phyloP scores from a whole-genome alignment of 2,888 invertebrate species.

The Halocaridina rubra region DNA sequence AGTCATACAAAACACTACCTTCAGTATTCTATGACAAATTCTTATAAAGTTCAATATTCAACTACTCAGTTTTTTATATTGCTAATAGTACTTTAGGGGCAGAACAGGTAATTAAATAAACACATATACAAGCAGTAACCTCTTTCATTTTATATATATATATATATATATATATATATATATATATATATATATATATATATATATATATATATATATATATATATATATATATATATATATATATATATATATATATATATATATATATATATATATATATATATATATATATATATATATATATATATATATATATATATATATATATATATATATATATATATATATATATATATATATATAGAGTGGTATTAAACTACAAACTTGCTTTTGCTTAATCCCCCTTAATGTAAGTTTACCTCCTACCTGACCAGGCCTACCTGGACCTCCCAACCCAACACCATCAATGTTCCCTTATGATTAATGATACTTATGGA shows the following conservation, averaged over 20 bases:
- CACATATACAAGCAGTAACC: too few species aligned
- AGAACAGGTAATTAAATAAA: too few species aligned
- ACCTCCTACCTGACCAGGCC: constrained; percentile 30
- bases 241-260: not conserved
- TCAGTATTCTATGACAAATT: too few species aligned
- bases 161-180: constrained; percentile 7
- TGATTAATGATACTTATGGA: constrained; percentile 49
- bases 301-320: not conserved
- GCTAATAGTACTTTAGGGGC: too few species aligned
- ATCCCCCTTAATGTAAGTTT: constrained; percentile 2
- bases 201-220: not conserved
- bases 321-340: not conserved
- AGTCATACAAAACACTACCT: too few species aligned
- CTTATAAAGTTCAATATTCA: too few species aligned
- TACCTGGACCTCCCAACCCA: constrained; percentile 33
- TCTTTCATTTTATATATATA: constrained; percentile 8
- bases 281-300: not conserved
- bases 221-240: constrained; percentile 29
- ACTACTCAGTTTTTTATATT: too few species aligned
- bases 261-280: not conserved
- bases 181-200: not conserved
- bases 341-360: constrained; percentile 19
- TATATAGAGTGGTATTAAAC: not conserved
- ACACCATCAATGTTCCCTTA: constrained; percentile 39
- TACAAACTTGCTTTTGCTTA: not conserved